Base-by-base conservation (phyloP, 2,113 vertebrate genomes). In the Corythoichthys intestinalis region DNA sequence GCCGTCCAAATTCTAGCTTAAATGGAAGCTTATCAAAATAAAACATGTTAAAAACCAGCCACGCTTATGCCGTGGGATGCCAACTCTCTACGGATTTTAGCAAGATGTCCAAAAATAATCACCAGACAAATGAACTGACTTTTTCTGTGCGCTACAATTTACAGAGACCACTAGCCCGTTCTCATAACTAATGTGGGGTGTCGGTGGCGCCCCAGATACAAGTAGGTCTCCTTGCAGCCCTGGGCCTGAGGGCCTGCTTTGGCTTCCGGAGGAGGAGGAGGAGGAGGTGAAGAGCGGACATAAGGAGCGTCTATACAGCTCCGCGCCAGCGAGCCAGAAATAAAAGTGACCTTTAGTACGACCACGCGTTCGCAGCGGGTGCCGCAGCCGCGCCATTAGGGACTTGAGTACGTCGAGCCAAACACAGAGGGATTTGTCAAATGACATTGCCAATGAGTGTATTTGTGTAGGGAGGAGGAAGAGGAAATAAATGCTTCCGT, bases 341-440 rank as follows among this genome's bases (percentile, higher is more conserved):
- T 87, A 87, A 85, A 82, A 3, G 60, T 86, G 84, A 87, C 87
- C 87, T 90, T 86, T 85, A 76, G 66, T 71, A 67, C 46, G 60
- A 85, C 78, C 79, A 80, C 69, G 47, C 78, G 71, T 81, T 80
- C 78, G 49, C 86, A 81, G 83, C 67, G 46, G 75, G 82, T 41
- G 74, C 75, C 76, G 69, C 52, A 70, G 68, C 71, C 67, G 11
- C 81, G 64, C 80, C 80, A 85, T 87, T 83, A 80, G 74, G 75
- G 81, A 80, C 76, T 78, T 71, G 47, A 72, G 75, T 66, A 20
- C 1, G 20, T 28, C 20, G 65, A 76, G 49, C 77, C 72, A 60
- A 52, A 71, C 69, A 14, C 71, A 56, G 53, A 39, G 39, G 62
- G 56, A 63, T 37, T 39, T 58, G 66, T 62, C 48, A 72, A 74